phyloP scores from a whole-genome alignment of 2,888 invertebrate genomes.

The Conchocele bisecta region DNA sequence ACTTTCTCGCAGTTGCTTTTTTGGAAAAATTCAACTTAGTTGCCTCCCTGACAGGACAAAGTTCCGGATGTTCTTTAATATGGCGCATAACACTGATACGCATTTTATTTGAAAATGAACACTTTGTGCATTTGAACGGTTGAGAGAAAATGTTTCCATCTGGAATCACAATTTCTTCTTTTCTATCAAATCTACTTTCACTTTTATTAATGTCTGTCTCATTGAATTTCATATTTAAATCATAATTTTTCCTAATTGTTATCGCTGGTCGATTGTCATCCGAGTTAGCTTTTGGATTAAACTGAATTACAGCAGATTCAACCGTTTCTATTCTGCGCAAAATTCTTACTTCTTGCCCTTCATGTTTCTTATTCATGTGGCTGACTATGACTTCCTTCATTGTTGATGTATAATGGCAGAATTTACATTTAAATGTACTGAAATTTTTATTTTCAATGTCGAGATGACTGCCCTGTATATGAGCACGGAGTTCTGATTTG shows the following conservation, averaged over 20 bases:
- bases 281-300: neutral
- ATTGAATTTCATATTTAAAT: neutral
- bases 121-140: conserved; percentile 66
- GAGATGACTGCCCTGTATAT: conserved; percentile 41
- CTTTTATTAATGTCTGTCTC: neutral
- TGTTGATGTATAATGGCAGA: conserved; percentile 61
- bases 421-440: conserved; percentile 59
- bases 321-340: conserved; percentile 57
- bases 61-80: conserved; percentile 58
- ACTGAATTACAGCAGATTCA: neutral
- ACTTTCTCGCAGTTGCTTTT: conserved; percentile 47
- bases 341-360: conserved; percentile 45
- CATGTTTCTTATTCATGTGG: conserved; percentile 57
- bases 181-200: too few species aligned
- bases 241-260: neutral
- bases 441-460: conserved; percentile 49
- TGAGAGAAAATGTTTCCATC: conserved; percentile 65
- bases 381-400: conserved; percentile 56
- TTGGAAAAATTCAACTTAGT: neutral
- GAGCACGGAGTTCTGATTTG: conserved; percentile 49
- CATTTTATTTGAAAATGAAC: conserved; percentile 59
- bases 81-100: conserved; percentile 60
- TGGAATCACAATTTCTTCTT: conserved; percentile 56
- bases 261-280: neutral
- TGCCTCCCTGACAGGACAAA: conserved; percentile 47